Evolutionary conservation across 2,113 vertebrate genomes (phyloP).

Genomic region (Aptenodytes forsteri): DNA sequence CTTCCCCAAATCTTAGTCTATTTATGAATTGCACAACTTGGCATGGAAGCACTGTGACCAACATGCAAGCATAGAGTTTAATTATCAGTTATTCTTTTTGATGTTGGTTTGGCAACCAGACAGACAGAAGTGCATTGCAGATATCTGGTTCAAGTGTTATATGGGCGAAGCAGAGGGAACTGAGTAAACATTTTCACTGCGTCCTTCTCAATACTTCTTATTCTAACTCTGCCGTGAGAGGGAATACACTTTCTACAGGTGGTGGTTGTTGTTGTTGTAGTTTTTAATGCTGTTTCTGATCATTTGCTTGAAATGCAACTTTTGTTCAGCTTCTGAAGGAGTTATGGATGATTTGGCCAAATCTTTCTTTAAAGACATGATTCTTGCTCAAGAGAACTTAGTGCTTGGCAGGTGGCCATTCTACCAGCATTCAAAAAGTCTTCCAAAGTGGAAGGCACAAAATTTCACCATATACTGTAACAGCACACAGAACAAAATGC

Average conservation of each 20-base stretch:
- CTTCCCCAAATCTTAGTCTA: not conserved
- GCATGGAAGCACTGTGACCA: not conserved
- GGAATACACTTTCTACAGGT: not conserved
- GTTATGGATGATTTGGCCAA: not conserved
- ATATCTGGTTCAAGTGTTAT: conserved; percentile 4
- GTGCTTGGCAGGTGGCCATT: not conserved
- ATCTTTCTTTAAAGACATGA: not conserved
- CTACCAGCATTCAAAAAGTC: not conserved
- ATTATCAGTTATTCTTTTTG: conserved; percentile 6
- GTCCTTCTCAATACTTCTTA: not conserved
- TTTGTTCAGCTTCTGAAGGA: not conserved
- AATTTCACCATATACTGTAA: not conserved
- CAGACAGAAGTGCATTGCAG: not conserved
- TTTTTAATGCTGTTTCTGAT: not conserved
- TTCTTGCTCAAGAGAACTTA: not conserved
- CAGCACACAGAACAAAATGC: not conserved
- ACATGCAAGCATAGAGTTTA: not conserved
- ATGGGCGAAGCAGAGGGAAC: not conserved
- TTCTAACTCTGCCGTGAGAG: not conserved
- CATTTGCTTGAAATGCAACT: not conserved
- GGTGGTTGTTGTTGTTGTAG: not conserved
- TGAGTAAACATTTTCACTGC: not conserved
- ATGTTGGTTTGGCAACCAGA: conserved; percentile 7
- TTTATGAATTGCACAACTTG: conserved; percentile 21
- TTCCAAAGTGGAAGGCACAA: not conserved